Conservation (phyloP, 2,797 vertebrate genomes). For the Euphonia xanthogaster region DNA sequence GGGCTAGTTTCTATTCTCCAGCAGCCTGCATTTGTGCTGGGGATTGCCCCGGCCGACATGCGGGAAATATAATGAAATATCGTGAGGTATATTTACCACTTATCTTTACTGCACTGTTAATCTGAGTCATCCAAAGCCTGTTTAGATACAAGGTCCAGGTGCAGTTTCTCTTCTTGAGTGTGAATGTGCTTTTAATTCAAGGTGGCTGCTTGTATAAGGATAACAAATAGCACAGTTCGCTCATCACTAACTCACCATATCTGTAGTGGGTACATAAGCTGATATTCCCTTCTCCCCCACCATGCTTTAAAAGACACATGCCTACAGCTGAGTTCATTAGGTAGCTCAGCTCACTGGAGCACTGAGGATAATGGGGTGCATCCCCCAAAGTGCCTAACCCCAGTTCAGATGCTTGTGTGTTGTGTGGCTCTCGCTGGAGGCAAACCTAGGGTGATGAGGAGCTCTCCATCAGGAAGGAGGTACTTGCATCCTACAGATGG, state of each 20-base stretch:
- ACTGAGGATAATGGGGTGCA: neutral
- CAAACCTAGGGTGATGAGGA: neutral
- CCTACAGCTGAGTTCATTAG: neutral
- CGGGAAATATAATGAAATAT: neutral
- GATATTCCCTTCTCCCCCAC: neutral
- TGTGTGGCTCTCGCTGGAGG: neutral
- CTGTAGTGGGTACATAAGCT: neutral
- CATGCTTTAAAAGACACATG: neutral
- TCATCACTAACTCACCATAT: neutral
- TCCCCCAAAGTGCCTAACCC: neutral
- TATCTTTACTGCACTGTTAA: neutral
- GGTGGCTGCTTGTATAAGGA: neutral
- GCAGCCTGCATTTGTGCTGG: neutral
- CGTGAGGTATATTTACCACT: neutral
- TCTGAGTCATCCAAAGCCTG: neutral
- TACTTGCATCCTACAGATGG: neutral
- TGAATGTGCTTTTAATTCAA: neutral
- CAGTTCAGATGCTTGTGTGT: neutral
- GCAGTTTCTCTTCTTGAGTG: neutral
- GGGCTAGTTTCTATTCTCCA: neutral
- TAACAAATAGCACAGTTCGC: neutral
- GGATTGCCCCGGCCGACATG: rapidly evolving
- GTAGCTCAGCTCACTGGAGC: neutral
- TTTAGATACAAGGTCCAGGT: neutral
- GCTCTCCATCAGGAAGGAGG: neutral